A percentile compares a stretch with the other conserved stretches of the same genome.
Conservation (phyloP, 2,797 vertebrate genomes). For the Pogoniulus pusillus region DNA sequence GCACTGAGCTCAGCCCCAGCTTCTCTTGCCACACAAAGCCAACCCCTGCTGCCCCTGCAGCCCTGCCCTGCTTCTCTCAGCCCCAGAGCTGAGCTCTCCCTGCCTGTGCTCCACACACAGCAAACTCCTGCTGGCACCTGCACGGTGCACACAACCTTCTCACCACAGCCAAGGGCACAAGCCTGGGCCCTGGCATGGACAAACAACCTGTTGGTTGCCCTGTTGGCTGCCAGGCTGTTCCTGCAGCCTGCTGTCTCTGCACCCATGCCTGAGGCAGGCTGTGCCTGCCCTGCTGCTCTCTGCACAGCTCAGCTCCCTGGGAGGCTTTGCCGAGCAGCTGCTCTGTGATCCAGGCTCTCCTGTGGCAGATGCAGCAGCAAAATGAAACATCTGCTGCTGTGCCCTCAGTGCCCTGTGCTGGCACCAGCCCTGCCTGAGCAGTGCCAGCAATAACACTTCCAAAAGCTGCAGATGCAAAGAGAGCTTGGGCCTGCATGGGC, state of each 20-base stretch:
- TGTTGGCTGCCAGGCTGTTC: too few relatives aligned
- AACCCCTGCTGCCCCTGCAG: too few relatives aligned
- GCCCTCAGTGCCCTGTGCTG: not conserved
- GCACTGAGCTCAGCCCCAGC: not conserved
- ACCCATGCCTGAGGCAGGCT: not conserved
- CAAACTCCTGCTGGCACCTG: too few relatives aligned
- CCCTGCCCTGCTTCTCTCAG: too few relatives aligned
- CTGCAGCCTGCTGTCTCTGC: too few relatives aligned
- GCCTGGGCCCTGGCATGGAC: not conserved
- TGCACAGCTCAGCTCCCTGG: not conserved
- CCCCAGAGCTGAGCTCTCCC: too few relatives aligned
- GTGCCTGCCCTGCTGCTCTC: not conserved
- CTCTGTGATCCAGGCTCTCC: not conserved
- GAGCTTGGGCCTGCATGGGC: too few relatives aligned
- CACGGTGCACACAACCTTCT: too few relatives aligned
- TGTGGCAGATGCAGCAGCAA: not conserved
- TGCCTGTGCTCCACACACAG: too few relatives aligned
- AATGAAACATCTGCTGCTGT: not conserved
- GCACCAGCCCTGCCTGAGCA: not conserved
- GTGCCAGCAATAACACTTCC: not conserved
- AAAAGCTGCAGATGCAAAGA: too few relatives aligned
- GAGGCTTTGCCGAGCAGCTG: accelerated
- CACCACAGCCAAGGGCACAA: not conserved
- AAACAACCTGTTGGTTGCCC: not conserved
- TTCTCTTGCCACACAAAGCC: too few relatives aligned